Conservation (phyloP, 1,140 invertebrate species). For the Galleria mellonella region DNA sequence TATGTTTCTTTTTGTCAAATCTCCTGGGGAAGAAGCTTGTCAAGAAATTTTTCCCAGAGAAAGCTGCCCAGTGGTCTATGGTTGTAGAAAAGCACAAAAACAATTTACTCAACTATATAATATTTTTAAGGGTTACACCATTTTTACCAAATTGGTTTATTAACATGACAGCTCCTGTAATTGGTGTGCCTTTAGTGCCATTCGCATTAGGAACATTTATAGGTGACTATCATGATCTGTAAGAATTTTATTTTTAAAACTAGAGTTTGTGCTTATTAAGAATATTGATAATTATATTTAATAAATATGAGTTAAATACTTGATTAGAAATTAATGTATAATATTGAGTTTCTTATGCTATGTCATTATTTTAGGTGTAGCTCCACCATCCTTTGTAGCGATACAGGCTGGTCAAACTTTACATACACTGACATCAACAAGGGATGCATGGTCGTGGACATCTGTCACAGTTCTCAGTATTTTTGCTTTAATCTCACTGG, state of each 20-base stretch:
- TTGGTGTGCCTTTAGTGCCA: conserved; percentile 93
- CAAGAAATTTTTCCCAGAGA: conserved; percentile 91
- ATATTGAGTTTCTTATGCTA: too few species aligned
- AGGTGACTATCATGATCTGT: conserved; percentile 77
- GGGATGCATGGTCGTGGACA: conserved; percentile 91
- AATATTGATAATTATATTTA: too few species aligned
- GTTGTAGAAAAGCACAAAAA: conserved; percentile 90
- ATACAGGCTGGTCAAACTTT: conserved; percentile 98
- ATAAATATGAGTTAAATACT: background rate
- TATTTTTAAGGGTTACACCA: conserved; percentile 98
- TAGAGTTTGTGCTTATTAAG: too few species aligned
- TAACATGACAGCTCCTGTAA: conserved; percentile 96
- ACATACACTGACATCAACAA: conserved; percentile 92
- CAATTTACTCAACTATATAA: conserved; percentile 96
- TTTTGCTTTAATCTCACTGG: conserved; percentile 88
- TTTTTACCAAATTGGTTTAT: conserved; percentile 99
- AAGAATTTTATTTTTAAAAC: too few species aligned
- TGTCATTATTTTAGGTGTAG: conserved; percentile 85
- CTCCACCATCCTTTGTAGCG: conserved; percentile 97
- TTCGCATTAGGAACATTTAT: conserved; percentile 96
- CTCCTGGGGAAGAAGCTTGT: conserved; percentile 91
- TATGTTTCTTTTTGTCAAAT: conserved; percentile 96
- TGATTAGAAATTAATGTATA: too few species aligned
- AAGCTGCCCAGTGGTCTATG: conserved; percentile 88
- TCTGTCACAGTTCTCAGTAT: conserved; percentile 86